phyloP scores from a whole-genome alignment of 2,797 vertebrate genomes.

The Ptychobarbus kaznakovi region DNA sequence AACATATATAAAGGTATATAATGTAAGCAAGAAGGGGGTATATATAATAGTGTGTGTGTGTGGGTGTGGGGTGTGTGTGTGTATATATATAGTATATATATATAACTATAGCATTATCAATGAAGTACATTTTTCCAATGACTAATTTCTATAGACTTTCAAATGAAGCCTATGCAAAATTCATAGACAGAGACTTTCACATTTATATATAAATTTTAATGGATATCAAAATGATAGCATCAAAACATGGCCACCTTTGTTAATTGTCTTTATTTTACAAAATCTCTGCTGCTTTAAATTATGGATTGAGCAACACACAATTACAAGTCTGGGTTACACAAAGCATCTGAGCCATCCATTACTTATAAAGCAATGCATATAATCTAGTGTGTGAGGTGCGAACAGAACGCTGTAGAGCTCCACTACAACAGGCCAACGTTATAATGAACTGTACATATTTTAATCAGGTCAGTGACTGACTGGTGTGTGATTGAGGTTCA shows the following conservation, averaged over 20 bases:
- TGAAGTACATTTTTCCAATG: background rate
- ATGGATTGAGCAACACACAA: conserved; percentile 42
- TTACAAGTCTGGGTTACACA: conserved; percentile 53
- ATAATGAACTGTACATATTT: conserved; percentile 34
- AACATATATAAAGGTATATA: no score
- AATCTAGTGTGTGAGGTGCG: conserved; percentile 38
- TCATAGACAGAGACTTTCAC: conserved; percentile 62
- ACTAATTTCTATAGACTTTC: background rate
- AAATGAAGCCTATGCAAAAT: conserved; percentile 32
- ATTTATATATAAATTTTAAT: conserved; percentile 95
- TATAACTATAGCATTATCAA: background rate
- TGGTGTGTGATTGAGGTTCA: conserved; percentile 72
- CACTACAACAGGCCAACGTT: conserved; percentile 9
- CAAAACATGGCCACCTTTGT: conserved; percentile 83
- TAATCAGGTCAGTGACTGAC: background rate
- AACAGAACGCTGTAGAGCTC: conserved; percentile 29
- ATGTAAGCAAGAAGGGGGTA: no score
- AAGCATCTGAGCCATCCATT: conserved; percentile 48
- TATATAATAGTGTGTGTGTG: no score
- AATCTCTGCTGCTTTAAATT: conserved; percentile 60
- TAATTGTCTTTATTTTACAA: conserved; percentile 68
- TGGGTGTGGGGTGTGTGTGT: no score
- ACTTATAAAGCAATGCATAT: conserved; percentile 54
- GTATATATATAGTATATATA: background rate
- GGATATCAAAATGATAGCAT: conserved; percentile 92